Evolutionary conservation across 2,888 invertebrate genomes (phyloP).

Genomic region (Lapara coniferarum): DNA sequence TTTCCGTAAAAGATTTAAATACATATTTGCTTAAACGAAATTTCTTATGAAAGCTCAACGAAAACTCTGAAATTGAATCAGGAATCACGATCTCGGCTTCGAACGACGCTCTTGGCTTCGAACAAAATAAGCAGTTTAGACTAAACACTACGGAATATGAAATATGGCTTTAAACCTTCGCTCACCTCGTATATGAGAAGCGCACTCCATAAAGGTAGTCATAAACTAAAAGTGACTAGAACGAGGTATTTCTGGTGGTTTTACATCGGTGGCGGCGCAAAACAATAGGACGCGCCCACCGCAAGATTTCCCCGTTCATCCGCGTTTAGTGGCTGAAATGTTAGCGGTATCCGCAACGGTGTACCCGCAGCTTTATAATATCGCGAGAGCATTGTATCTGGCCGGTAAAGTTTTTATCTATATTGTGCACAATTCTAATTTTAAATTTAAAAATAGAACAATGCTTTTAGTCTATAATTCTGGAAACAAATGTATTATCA

Average conservation of each 20-base stretch:
- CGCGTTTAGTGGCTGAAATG: constrained; percentile 41
- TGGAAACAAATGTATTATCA: background rate
- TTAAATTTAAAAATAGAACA: constrained; percentile 6
- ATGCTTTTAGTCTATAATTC: background rate
- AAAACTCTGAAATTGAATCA: too few relatives aligned
- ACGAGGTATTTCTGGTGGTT: constrained; percentile 25
- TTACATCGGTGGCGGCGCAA: constrained; percentile 36
- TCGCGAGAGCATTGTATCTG: constrained; percentile 26
- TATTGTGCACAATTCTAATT: background rate
- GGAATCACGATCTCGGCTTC: too few relatives aligned
- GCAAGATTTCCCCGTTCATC: constrained; percentile 30
- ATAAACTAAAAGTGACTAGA: constrained; percentile 18
- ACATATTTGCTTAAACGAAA: too few relatives aligned
- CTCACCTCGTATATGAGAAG: background rate
- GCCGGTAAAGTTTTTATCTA: background rate
- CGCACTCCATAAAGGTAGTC: background rate
- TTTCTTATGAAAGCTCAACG: too few relatives aligned
- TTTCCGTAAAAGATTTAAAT: too few relatives aligned
- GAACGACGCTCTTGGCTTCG: too few relatives aligned
- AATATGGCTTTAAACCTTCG: background rate
- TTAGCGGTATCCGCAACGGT: constrained; percentile 52
- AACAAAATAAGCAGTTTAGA: background rate
- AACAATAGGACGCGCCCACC: constrained; percentile 44
- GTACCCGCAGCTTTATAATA: constrained; percentile 40
- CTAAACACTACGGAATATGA: background rate